Evolutionary conservation across 1,140 invertebrate genomes (phyloP).

Genomic region (Bombus difficillimus): DNA sequence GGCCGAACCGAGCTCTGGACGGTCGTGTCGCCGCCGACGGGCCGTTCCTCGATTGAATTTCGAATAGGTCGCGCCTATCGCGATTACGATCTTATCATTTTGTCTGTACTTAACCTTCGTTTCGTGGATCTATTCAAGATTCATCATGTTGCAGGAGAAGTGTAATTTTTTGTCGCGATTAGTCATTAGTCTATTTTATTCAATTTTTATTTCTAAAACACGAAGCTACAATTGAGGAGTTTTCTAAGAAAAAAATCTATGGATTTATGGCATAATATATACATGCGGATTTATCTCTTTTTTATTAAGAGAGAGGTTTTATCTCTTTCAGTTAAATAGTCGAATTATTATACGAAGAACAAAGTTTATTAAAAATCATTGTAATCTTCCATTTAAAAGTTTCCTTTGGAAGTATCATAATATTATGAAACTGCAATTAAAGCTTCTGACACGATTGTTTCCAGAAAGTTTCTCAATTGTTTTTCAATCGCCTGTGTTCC

Average conservation of each 20-base stretch:
- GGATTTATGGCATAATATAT: no score
- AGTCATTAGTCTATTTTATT: not conserved
- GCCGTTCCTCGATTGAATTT: constrained; percentile 6
- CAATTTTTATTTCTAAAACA: not conserved
- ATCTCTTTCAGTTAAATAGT: not conserved
- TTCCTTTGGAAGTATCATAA: not conserved
- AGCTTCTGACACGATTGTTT: not conserved
- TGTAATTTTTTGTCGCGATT: not conserved
- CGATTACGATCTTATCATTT: not conserved
- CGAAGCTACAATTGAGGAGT: not conserved
- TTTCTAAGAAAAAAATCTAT: not conserved
- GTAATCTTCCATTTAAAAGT: not conserved
- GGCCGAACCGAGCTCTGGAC: not conserved
- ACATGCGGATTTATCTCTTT: no score
- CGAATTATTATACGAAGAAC: not conserved
- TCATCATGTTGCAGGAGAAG: not conserved
- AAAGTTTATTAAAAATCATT: not conserved
- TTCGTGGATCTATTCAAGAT: not conserved
- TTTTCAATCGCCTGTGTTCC: not conserved
- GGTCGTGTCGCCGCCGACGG: not conserved
- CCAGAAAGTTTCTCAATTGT: not conserved
- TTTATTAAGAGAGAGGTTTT: no score
- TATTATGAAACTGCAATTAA: not conserved
- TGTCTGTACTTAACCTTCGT: no score
- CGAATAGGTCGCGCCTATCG: not conserved